phyloP scores from a whole-genome alignment of 2,888 invertebrate genomes.

The Xanthorhoe designata region DNA sequence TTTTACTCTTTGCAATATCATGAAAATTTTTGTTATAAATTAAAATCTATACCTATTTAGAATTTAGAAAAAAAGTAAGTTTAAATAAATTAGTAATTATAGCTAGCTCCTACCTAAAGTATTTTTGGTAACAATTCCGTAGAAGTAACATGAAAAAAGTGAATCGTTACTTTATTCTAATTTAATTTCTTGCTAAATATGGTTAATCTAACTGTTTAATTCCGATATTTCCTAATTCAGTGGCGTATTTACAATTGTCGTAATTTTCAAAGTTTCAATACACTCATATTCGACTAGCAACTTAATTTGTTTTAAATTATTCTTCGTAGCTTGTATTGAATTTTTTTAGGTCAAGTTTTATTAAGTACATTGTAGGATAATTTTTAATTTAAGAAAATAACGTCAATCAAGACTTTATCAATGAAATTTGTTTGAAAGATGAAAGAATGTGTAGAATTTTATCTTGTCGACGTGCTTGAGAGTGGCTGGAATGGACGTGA shows the following conservation, averaged over 20 bases:
- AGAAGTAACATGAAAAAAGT: constrained; percentile 1
- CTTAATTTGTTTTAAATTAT: background rate
- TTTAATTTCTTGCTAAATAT: background rate
- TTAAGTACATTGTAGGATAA: constrained; percentile 1
- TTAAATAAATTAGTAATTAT: background rate
- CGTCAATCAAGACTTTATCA: constrained; percentile 7
- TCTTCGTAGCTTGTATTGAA: constrained; percentile 10
- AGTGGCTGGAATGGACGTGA: constrained; percentile 12
- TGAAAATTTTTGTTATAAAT: background rate
- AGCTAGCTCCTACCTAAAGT: background rate
- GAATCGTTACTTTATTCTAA: background rate
- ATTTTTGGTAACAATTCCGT: background rate
- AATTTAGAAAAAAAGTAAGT: constrained; percentile 2
- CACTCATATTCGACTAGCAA: background rate
- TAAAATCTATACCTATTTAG: background rate
- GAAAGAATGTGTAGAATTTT: constrained; percentile 12
- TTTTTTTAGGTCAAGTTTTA: constrained; percentile 21
- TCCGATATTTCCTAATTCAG: background rate
- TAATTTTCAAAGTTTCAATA: background rate
- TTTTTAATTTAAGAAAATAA: background rate
- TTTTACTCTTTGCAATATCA: constrained; percentile 3
- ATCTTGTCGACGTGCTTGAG: constrained; percentile 12
- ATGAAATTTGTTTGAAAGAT: constrained; percentile 14
- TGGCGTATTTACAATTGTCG: background rate
- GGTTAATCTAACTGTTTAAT: background rate